A percentile compares a stretch with the other conserved stretches of the same genome.
These are phyloP conservation scores for Lanius ludovicianus DNA, from an alignment of 2,113 vertebrate species.

Conservation along the genomic window DNA sequence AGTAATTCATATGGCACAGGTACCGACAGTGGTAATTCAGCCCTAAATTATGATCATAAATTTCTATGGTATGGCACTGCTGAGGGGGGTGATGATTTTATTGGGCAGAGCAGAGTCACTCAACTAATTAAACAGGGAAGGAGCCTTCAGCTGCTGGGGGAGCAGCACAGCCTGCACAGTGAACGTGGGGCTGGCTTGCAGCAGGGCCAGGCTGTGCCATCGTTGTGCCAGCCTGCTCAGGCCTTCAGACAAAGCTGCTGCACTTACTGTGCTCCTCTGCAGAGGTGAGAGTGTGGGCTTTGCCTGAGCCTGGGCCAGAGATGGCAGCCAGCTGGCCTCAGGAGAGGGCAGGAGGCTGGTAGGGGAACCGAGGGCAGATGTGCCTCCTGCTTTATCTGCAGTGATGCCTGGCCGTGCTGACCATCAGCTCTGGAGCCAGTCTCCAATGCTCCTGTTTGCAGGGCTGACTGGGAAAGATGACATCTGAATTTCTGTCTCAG, in stretches of 20 bases:
- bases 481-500: not conserved
- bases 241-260: not conserved
- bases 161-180: not conserved
- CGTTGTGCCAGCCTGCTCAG: accelerated
- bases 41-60: slow-evolving; percentile 73
- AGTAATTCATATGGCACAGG: slow-evolving; percentile 57
- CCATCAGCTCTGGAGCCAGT: not conserved
- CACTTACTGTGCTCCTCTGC: not conserved
- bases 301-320: not conserved
- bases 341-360: not conserved
- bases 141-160: not conserved
- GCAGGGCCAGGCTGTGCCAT: not conserved
- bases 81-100: slow-evolving; percentile 29
- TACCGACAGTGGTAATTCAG: slow-evolving; percentile 68
- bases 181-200: accelerated
- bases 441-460: not conserved
- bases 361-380: accelerated
- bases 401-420: accelerated
- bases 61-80: slow-evolving; percentile 54
- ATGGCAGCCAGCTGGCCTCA: accelerated
- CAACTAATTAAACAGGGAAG: slow-evolving; percentile 39
- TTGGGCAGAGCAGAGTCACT: slow-evolving; percentile 41
- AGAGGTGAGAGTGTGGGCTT: not conserved
- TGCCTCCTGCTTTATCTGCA: not conserved
- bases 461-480: not conserved